Evolutionary conservation across 2,113 vertebrate species (phyloP), one percentile per base, ranked within the genome.

Genomic region (Pachyramphus minor): DNA sequence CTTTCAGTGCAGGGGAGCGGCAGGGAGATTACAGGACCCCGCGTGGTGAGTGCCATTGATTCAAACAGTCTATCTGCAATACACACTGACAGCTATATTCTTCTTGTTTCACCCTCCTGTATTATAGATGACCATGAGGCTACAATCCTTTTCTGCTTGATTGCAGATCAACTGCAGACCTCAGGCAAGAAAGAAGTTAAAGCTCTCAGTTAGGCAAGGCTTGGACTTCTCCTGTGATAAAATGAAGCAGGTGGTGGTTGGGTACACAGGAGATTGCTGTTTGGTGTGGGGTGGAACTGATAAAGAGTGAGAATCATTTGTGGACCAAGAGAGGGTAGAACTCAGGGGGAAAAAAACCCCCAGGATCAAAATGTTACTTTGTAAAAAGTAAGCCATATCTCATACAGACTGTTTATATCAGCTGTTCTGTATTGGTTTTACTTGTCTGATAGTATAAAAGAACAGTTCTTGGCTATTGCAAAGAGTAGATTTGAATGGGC

Each of bases 81-180:
- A 73, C 33, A 24, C 64, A 47, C 66, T 85, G 80, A 82, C 76
- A 87, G 77, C 66, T 94, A 14, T 93, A 49, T 82, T 78, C 35
- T 96, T 93, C 49, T 73, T 66, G 33, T 89, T 89, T 93, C 50
- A 42, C 50, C 83, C 73, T 78, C 85, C 62, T 83, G 27, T 91
- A 30, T 92, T 92, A 81, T 87, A 93, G 89, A 89, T 89, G 47
- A 91, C 71, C 77, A 15, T 39, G 60, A 64, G 19, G 14, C 72
- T 89, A 67, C 64, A 89, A 14, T 72, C 64, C 59, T 95, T 79
- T 83, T 84, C 78, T 93, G 72, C 83, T 90, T 84, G 79, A 89
- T 66, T 94, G 72, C 84, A 84, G 71, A 91, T 85, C 66, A 91
- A 47, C 80, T 90, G 59, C 53, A 91, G 60, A 72, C 78, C 74